Base-by-base conservation (phyloP, 2,797 vertebrate species). In the Saxicola maurus region DNA sequence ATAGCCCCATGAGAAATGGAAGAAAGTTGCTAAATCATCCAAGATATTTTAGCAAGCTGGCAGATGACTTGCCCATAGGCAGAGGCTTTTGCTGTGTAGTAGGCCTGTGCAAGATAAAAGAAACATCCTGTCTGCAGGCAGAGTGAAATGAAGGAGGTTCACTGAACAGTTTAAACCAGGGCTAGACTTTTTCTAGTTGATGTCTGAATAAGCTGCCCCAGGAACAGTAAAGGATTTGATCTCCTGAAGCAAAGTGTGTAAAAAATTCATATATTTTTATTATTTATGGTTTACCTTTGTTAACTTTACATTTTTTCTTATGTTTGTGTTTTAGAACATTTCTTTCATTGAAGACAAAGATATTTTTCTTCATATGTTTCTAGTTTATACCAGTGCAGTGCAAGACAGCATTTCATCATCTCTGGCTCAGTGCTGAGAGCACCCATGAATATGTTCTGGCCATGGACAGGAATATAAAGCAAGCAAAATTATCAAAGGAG, bases 21-120 rank as follows among this genome's bases (percentile, higher is more conserved):
- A 55, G 66, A 72, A 87, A 60, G 85, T 83, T 89, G 88, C 82
- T 93, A 90, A 89, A 92, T 88, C 62, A 68, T 71, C 42, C 38
- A 31, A 89, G 61, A 31, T 72, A 55, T 78, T 90, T 90, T 51
- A 84, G 72, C 84, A 91, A 83, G 65, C 43, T 87, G 79, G 65
- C 67, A 57, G 71, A 82, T 55, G 30, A 49, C n/a, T 91, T 82
- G 86, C 91, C 74, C 33, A 51, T 45, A 93, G 69, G 86, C 86
- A 94, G 55, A 80, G 59, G 52, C 30, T 15, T 17, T 55, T n/a
- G 33, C 61, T 64, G 12, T 17, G 24, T 51, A 30, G 38, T 38
- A 59, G 49, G 55, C 40, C 75, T 17, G 12, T 68, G 27, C 19
- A 65, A 92, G 79, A 84, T 61, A 30, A 79, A 92, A 83, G 59